Evolutionary conservation across 1,140 invertebrate genomes (phyloP), one percentile per base, ranked within the genome.

Genomic region (Euura saliciscinereae): DNA sequence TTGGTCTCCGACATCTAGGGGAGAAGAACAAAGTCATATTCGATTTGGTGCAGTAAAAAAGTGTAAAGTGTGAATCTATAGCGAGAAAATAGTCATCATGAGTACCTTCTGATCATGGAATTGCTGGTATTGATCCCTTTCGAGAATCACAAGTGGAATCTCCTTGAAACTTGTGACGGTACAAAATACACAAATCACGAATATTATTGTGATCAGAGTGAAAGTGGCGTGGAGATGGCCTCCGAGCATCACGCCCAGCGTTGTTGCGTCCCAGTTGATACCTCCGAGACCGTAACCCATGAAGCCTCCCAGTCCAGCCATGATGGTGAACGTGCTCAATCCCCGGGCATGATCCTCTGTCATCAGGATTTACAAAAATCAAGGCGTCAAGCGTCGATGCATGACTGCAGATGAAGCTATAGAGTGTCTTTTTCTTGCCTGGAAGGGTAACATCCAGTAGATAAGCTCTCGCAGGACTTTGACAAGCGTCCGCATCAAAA

Each of bases 401-500:
- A 65, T 45, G 43, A 10, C 2, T 67, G 45, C 51, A 46, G 46
- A 65, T 71, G 59, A 70, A 70, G 65, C 65, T 59, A 44, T 8
- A 73, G 51, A 45, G 13, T 66, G 51, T 51, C 45, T 44, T 65
- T 45, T 71, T 74, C 80, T 86, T 82, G 95, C 95, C 94, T 88
- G 96, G 93, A 75, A 97, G 85, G 64, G 95, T 97, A 11, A 99
- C 94, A 82, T 99, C 98, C 7, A 99, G 89, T 0, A 99, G 89
- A 88, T 97, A 99, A 51, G 97, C 95, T 76, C 97, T 89, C 0
- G 96, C 91, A 0, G 98, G 97, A 82, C 96, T 97, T 85, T 99
- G 97, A 79, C 97, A 98, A 45, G 97, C 96, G 83, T 99, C 97
- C 1, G 97, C 97, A 84, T 98, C 96, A 85, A 99, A 98, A 85